Evolutionary conservation across 2,797 vertebrate genomes (phyloP).

Genomic region (Sarcoramphus papa): DNA sequence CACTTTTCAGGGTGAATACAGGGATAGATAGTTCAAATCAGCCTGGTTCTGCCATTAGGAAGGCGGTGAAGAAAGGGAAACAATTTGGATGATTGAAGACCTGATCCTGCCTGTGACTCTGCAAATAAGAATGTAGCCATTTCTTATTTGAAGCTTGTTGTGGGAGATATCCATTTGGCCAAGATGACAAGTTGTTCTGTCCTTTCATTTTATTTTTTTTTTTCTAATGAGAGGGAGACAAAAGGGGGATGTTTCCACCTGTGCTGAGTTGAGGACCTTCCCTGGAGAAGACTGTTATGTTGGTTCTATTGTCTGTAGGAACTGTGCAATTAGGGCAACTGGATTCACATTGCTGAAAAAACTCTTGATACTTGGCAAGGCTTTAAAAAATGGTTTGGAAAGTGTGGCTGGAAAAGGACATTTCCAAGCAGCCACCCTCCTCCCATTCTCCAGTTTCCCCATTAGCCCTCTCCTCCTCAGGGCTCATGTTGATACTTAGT

Average conservation of each 20-base stretch:
- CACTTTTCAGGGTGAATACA: neutral
- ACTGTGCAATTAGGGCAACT: neutral
- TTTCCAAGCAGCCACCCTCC: constrained; percentile 15
- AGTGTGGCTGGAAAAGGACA: constrained; percentile 52
- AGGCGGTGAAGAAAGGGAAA: neutral
- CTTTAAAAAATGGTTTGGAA: neutral
- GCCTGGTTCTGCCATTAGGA: neutral
- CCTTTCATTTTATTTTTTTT: neutral
- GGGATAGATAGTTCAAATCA: neutral
- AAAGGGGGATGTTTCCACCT: neutral
- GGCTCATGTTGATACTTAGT: constrained; percentile 62
- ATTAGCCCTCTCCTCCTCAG: constrained; percentile 36
- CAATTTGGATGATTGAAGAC: neutral
- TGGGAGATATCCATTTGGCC: neutral
- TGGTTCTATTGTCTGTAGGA: neutral
- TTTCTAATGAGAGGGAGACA: neutral
- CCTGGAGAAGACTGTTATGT: neutral
- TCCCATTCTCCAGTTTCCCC: neutral
- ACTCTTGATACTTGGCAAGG: neutral
- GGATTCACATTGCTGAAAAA: neutral
- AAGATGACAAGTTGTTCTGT: neutral
- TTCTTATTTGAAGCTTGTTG: neutral
- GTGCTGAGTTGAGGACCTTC: neutral
- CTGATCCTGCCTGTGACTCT: neutral
- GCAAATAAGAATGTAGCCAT: neutral